Conservation (phyloP, 1,140 invertebrate genomes). For the Musca vetustissima region DNA sequence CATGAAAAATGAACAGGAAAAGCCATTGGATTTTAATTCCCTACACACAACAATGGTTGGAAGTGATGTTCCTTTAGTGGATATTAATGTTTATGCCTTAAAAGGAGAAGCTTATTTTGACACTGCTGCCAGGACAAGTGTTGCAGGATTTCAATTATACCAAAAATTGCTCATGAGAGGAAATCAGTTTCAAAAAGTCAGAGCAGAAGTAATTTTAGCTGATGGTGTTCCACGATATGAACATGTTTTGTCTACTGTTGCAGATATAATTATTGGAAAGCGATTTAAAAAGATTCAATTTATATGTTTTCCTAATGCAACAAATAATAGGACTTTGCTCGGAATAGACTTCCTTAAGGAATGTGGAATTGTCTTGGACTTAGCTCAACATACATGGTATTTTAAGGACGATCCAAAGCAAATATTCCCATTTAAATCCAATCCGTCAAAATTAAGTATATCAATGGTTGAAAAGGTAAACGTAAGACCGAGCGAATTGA, state of each 20-base stretch:
- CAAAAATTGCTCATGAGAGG: slow-evolving; percentile 8
- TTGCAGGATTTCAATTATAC: slow-evolving; percentile 4
- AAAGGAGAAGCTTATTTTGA: slow-evolving; percentile 27
- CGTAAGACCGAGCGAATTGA: not conserved
- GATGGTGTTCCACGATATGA: slow-evolving; percentile 10
- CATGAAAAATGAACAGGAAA: slow-evolving; percentile 17
- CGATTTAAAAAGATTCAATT: slow-evolving; percentile 14
- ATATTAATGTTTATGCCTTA: slow-evolving; percentile 15
- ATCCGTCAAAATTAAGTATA: not conserved
- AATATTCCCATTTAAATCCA: not conserved
- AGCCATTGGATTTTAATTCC: slow-evolving; percentile 19
- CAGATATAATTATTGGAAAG: slow-evolving; percentile 24
- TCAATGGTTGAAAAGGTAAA: not conserved
- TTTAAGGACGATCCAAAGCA: slow-evolving; percentile 19
- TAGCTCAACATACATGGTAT: slow-evolving; percentile 11
- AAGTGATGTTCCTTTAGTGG: slow-evolving; percentile 17
- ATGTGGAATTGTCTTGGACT: not conserved
- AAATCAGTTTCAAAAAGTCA: slow-evolving; percentile 1
- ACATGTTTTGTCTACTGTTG: slow-evolving; percentile 6
- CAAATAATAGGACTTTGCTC: slow-evolving; percentile 16
- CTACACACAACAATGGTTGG: slow-evolving; percentile 4
- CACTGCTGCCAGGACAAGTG: slow-evolving; percentile 22
- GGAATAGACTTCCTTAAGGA: slow-evolving; percentile 21
- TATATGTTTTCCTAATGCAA: slow-evolving; percentile 17
- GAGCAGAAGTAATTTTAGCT: slow-evolving; percentile 5